phyloP scores from a whole-genome alignment of 2,113 vertebrate species.

The Furnarius figulus region DNA sequence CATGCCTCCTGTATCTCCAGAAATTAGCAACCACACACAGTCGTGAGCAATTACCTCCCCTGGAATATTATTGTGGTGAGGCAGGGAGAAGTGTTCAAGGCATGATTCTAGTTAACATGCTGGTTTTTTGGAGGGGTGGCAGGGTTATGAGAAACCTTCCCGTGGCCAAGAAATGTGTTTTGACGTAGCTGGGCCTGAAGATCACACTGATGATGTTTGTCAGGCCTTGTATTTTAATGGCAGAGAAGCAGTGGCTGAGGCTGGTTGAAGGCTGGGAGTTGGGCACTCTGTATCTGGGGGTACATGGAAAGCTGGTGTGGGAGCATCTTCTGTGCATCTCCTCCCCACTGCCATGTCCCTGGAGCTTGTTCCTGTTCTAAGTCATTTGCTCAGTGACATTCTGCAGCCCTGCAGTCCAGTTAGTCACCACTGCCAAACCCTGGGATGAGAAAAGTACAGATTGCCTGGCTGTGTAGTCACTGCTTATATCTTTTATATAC shows the following conservation, averaged over 20 bases:
- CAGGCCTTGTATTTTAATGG: background rate
- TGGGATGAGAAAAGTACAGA: background rate
- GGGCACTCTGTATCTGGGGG: background rate
- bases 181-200: background rate
- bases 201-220: background rate
- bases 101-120: background rate
- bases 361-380: background rate
- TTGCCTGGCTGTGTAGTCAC: background rate
- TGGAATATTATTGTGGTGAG: background rate
- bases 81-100: slow-evolving; percentile 5
- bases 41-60: background rate
- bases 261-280: background rate
- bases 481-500: background rate
- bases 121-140: background rate
- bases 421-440: background rate
- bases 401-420: slow-evolving; percentile 14
- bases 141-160: background rate
- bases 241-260: background rate
- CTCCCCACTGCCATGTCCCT: fast-evolving
- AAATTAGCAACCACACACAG: background rate
- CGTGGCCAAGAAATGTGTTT: background rate
- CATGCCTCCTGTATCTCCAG: slow-evolving; percentile 12
- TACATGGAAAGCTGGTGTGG: fast-evolving
- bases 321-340: background rate
- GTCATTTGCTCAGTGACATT: background rate